Conservation (phyloP, 2,113 vertebrate species). For the Oxyura jamaicensis region DNA sequence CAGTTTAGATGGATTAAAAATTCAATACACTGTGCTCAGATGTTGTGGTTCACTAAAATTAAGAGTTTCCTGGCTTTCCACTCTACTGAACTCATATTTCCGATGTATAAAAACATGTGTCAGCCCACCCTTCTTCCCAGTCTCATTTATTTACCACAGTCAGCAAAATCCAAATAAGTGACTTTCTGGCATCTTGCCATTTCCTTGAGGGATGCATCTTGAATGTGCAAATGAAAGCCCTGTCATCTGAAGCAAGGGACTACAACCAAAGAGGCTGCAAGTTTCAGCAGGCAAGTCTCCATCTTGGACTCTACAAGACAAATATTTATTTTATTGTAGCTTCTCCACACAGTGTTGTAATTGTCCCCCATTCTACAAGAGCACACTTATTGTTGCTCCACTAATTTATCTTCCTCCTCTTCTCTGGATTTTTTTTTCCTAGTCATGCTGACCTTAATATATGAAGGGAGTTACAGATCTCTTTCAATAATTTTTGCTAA, state of each 20-base stretch:
- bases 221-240: not conserved
- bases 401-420: not conserved
- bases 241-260: not conserved
- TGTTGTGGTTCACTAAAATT: not conserved
- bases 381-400: not conserved
- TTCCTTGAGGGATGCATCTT: not conserved
- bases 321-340: not conserved
- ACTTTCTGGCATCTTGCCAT: not conserved
- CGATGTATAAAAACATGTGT: not conserved
- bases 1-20: not conserved
- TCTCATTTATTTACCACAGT: not conserved
- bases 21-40: not conserved
- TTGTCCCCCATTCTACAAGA: not conserved
- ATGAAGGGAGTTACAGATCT: not conserved
- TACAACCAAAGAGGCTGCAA: not conserved
- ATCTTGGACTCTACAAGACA: not conserved
- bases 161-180: conserved; percentile 20
- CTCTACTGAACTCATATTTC: not conserved
- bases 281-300: conserved; percentile 17
- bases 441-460: not conserved
- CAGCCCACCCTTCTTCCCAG: not conserved
- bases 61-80: not conserved
- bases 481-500: not conserved
- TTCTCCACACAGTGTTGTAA: not conserved
- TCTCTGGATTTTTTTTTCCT: not conserved